Percentiles rank a stretch among this genome's conserved stretches.
These are phyloP conservation scores for Polyergus mexicanus DNA, from an alignment of 1,140 invertebrate species.

Conservation along the genomic window DNA sequence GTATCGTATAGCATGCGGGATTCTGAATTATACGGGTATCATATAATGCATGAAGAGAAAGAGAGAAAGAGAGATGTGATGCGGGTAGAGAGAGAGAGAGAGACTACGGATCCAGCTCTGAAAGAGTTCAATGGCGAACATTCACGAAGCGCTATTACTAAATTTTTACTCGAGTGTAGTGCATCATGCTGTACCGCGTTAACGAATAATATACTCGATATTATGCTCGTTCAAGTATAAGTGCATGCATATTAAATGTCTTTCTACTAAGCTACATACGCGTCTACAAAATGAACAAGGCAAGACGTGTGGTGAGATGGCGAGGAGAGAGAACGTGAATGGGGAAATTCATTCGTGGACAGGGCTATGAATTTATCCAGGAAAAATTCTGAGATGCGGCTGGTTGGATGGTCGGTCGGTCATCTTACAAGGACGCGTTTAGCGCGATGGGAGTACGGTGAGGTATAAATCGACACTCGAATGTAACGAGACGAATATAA, in stretches of 20 bases:
- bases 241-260: conserved; percentile 64
- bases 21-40: conserved; percentile 71
- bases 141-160: conserved; percentile 61
- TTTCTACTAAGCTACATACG: conserved; percentile 64
- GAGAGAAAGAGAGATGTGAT: conserved; percentile 32
- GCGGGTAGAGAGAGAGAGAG: conserved; percentile 59
- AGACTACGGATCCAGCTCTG: conserved; percentile 51
- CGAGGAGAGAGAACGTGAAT: conserved; percentile 31
- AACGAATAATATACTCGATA: conserved; percentile 56
- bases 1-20: conserved; percentile 67
- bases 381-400: conserved; percentile 46
- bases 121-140: conserved; percentile 60
- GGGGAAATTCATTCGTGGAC: conserved; percentile 25
- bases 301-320: conserved; percentile 74
- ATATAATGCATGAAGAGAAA: conserved; percentile 64
- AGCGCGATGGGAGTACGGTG: conserved; percentile 74
- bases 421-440: conserved; percentile 73
- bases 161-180: conserved; percentile 70
- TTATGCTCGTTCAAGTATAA: conserved; percentile 33
- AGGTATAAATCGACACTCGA: conserved; percentile 74
- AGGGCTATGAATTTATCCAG: conserved; percentile 35
- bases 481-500: conserved; percentile 66
- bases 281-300: conserved; percentile 76
- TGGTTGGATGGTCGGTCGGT: conserved; percentile 75
- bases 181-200: conserved; percentile 72